A percentile compares a stretch with the other conserved stretches of the same genome.
These are phyloP conservation scores for Phataginus tetradactyla DNA, from an alignment of 2,797 vertebrate genomes.

Conservation along the genomic window DNA sequence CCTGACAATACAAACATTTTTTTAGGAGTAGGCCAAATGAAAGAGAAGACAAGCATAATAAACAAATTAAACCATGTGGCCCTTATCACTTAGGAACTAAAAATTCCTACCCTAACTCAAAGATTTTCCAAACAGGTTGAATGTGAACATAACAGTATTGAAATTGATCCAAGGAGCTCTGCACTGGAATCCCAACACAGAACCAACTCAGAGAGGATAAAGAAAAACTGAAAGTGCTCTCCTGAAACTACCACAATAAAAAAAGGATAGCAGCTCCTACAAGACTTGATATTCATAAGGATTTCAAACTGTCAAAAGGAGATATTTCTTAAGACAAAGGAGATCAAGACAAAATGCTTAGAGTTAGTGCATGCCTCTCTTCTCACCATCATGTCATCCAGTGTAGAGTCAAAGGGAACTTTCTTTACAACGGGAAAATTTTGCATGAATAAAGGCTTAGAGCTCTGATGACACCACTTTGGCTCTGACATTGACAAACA, in stretches of 20 bases:
- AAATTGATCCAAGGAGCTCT: neutral
- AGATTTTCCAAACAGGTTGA: neutral
- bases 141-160: neutral
- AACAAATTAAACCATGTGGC: neutral
- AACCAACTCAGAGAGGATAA: neutral
- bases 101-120: neutral
- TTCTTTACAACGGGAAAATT: neutral
- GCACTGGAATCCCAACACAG: neutral
- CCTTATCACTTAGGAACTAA: neutral
- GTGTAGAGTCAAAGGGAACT: neutral
- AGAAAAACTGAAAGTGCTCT: neutral
- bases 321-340: neutral
- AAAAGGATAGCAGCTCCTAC: neutral
- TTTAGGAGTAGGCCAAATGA: neutral
- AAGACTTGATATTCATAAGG: neutral
- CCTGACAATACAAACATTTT: neutral
- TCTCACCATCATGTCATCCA: no score
- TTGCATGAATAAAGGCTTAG: neutral
- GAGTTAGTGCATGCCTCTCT: neutral
- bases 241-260: neutral
- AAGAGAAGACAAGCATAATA: neutral
- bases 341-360: neutral
- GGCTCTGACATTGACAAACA: neutral
- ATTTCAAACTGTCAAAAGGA: neutral
- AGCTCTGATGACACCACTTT: neutral